Evolutionary conservation across 2,113 vertebrate genomes (phyloP).

Genomic region (Piaya cayana): DNA sequence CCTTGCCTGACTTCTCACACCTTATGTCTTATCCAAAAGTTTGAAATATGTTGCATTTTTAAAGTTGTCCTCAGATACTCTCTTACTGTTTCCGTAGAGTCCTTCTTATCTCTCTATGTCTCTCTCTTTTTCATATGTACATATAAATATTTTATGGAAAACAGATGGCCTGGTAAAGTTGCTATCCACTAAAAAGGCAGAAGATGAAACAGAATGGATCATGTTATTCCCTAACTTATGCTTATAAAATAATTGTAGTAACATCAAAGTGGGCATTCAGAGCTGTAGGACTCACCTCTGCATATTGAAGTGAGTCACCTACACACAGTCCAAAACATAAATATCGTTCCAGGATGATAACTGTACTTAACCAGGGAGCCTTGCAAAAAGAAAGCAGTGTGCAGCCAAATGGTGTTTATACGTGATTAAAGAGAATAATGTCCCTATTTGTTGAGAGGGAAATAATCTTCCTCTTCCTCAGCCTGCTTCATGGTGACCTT

Average conservation of each 20-base stretch:
- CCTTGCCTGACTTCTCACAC: too few relatives aligned
- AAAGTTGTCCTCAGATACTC: neutral
- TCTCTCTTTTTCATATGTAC: neutral
- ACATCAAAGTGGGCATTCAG: conserved; percentile 20
- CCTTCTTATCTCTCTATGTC: neutral
- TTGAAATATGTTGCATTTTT: neutral
- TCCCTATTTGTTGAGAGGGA: neutral
- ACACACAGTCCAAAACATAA: neutral
- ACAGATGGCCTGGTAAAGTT: conserved; percentile 57
- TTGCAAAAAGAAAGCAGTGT: conserved; percentile 35
- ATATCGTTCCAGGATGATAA: conserved; percentile 1
- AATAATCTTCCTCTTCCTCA: neutral
- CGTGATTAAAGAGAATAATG: conserved; percentile 55
- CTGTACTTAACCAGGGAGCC: conserved; percentile 42
- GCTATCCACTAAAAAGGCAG: conserved; percentile 35
- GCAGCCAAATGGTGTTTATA: conserved; percentile 49
- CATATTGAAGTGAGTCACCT: neutral
- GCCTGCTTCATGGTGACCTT: neutral
- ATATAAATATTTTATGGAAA: conserved; percentile 65
- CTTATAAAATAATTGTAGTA: conserved; percentile 38
- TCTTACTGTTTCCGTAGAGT: neutral
- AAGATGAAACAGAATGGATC: conserved; percentile 55
- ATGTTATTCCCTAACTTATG: conserved; percentile 24
- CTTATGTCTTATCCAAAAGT: neutral
- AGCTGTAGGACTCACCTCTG: neutral